phyloP scores from a whole-genome alignment of 2,113 vertebrate genomes.

The Paramormyrops kingsleyae region DNA sequence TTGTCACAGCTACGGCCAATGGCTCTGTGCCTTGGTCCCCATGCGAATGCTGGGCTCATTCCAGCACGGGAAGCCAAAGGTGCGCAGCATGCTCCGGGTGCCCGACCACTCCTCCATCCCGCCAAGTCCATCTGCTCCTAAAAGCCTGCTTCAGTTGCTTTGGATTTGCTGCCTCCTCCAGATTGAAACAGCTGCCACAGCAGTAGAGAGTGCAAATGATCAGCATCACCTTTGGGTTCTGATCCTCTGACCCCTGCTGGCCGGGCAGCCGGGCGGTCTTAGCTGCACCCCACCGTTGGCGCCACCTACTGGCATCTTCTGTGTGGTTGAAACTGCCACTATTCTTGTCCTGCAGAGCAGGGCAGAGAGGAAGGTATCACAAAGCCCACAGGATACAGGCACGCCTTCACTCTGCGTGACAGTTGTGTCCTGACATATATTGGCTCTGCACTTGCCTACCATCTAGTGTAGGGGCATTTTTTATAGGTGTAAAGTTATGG shows the following conservation, averaged over 20 bases:
- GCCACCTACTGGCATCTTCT: conserved; percentile 18
- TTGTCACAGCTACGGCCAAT: background rate
- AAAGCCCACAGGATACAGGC: background rate
- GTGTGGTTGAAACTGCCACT: background rate
- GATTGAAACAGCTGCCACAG: background rate
- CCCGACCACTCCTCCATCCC: background rate
- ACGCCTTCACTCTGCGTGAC: background rate
- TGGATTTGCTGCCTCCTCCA: background rate
- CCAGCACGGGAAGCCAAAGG: background rate
- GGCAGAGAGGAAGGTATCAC: background rate
- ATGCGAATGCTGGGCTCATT: background rate
- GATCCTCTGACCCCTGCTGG: conserved; percentile 25
- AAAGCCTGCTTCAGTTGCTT: background rate
- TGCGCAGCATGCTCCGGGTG: background rate
- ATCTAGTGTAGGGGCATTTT: conserved; percentile 16
- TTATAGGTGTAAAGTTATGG: conserved; percentile 4
- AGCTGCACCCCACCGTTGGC: conserved; percentile 13
- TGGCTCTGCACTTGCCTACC: background rate
- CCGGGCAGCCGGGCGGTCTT: conserved; percentile 23
- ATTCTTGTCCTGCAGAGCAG: background rate
- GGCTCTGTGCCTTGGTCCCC: background rate
- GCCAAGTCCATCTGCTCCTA: background rate
- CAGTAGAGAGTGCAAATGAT: background rate
- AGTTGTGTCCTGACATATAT: background rate
- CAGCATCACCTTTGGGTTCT: background rate